These are phyloP conservation scores for Dugesia japonica DNA, from an alignment of 2,888 invertebrate species.

Conservation along the genomic window DNA sequence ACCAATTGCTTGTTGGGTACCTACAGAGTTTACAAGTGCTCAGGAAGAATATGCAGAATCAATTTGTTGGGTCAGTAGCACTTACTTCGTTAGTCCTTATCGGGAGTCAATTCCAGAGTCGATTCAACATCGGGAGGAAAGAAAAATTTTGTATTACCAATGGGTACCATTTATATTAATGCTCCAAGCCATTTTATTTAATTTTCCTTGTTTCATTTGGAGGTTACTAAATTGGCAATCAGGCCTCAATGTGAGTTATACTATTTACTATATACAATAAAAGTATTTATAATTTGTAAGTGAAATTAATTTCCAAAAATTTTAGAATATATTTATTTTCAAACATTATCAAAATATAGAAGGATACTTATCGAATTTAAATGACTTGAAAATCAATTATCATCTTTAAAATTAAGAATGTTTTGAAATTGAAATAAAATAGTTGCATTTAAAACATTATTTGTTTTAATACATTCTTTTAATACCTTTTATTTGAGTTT, in stretches of 20 bases:
- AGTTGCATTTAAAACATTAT: no score
- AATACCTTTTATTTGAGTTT: no score
- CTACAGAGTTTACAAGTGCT: slow-evolving; percentile 50
- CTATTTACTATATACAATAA: no score
- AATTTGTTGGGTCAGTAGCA: slow-evolving; percentile 51
- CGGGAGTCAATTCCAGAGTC: slow-evolving; percentile 43
- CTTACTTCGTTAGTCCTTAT: slow-evolving; percentile 50
- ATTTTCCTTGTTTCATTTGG: slow-evolving; percentile 50
- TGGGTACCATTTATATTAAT: slow-evolving; percentile 50
- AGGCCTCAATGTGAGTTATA: slow-evolving; percentile 39
- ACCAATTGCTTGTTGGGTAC: slow-evolving; percentile 70
- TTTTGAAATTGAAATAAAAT: no score
- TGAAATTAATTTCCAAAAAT: no score
- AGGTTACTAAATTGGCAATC: slow-evolving; percentile 48
- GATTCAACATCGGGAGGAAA: slow-evolving; percentile 40
- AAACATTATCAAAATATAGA: no score
- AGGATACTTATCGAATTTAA: no score
- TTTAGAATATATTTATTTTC: no score
- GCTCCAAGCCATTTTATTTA: slow-evolving; percentile 49
- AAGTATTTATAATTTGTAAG: no score
- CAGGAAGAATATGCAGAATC: slow-evolving; percentile 52
- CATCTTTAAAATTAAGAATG: no score
- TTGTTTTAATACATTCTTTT: no score
- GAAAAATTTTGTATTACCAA: slow-evolving; percentile 47
- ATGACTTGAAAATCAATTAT: no score